Base-by-base conservation (phyloP, 2,797 vertebrate genomes). In the Hoplostethus mediterraneus region DNA sequence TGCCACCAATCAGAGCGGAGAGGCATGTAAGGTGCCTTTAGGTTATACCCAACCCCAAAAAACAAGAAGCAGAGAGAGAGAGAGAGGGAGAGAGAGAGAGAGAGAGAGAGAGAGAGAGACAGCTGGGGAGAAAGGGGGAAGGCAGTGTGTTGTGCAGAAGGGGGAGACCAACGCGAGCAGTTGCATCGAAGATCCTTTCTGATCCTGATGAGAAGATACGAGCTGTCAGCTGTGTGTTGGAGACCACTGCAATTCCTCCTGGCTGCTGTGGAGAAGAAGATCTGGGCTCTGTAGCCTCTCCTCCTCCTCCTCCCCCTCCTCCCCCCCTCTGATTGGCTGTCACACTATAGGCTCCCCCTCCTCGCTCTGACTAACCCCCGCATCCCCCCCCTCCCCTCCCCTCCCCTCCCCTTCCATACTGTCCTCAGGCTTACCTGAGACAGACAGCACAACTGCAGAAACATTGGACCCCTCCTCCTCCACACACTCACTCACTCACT, bases 21-120 rank as follows among this genome's bases (percentile, higher is more conserved):
- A 94, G 92, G 84, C 93, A 94, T 91, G 93, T 94, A 95, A 95
- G 94, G 94, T 94, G 94, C 94, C 94, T 95, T 94, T 94, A 94
- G 95, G 92, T 95, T 95, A 92, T 93, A 93, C 90, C 89, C 94
- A 94, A 90, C 87, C 92, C 92, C 89, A 92, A 94, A 88, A 94
- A 90, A 86, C 62, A 84, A 89, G 82, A 71, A 83, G 71, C 77
- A 84, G 88, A 73, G 82, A 74, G 81, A 87, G 81, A 17, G 54
- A 78, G 25, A 73, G 65, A 45, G 44, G 61, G 54, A 78, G 25
- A 73, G 65, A 45, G 44, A 83, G 54, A 78, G 25, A 73, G 65
- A 45, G 44, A 84, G 88, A 73, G 82, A 74, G 81, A 87, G 81
- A 17, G 54, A 78, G 25, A 73, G 65, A 45, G 44, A 83, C 52